Percentiles rank a stretch among this genome's conserved stretches.
These are phyloP conservation scores for Arenicola marina DNA, from an alignment of 2,888 invertebrate genomes.

Conservation along the genomic window DNA sequence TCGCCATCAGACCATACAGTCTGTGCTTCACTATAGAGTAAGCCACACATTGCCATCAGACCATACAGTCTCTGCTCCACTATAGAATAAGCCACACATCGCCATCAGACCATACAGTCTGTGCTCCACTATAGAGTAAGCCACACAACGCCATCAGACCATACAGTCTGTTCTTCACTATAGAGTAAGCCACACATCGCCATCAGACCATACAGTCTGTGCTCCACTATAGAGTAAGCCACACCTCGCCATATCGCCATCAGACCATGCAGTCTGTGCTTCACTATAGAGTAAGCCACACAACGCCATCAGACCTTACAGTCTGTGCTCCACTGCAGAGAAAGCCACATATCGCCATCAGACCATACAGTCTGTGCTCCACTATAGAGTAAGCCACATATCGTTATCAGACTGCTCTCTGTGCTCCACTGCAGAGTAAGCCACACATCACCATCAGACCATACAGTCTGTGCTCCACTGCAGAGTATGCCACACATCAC, in stretches of 20 bases:
- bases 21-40: slow-evolving; percentile 27
- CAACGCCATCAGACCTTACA: slow-evolving; percentile 21
- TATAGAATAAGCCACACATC: slow-evolving; percentile 23
- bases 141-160: slow-evolving; percentile 20
- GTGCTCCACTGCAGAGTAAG: slow-evolving; percentile 26
- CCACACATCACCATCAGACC: slow-evolving; percentile 20
- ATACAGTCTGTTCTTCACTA: slow-evolving; percentile 21
- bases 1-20: slow-evolving; percentile 22
- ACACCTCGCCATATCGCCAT: slow-evolving; percentile 12
- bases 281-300: slow-evolving; percentile 25
- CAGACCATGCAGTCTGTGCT: slow-evolving; percentile 23
- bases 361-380: slow-evolving; percentile 24
- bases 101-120: slow-evolving; percentile 24
- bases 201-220: slow-evolving; percentile 22
- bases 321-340: slow-evolving; percentile 24
- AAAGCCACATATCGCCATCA: slow-evolving; percentile 19
- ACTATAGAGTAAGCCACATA: slow-evolving; percentile 25
- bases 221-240: slow-evolving; percentile 28
- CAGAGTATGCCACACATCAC: slow-evolving; percentile 25
- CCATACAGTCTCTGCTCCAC: slow-evolving; percentile 25
- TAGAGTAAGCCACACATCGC: slow-evolving; percentile 25
- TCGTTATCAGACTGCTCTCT: slow-evolving; percentile 22
- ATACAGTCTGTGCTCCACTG: slow-evolving; percentile 20
- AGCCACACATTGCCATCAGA: slow-evolving; percentile 17
- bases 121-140: slow-evolving; percentile 26